These are phyloP conservation scores for Pantherophis guttatus DNA, from an alignment of 2,113 vertebrate species.

Conservation along the genomic window DNA sequence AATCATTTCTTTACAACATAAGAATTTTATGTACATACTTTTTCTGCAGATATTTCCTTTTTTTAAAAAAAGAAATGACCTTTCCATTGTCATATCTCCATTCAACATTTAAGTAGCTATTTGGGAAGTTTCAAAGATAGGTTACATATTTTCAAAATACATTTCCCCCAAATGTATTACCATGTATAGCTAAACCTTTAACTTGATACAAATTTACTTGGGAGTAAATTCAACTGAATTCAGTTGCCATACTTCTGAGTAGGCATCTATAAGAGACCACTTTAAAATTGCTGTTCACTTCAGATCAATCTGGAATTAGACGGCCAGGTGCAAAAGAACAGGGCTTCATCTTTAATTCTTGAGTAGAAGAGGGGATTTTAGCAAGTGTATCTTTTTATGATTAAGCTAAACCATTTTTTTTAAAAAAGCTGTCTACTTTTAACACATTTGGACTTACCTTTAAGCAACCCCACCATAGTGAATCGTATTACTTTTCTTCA, in stretches of 20 bases:
- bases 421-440: not conserved
- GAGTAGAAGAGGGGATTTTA: not conserved
- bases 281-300: not conserved
- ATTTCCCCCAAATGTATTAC: accelerated
- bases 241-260: not conserved
- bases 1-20: not conserved
- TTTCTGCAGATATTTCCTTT: not conserved
- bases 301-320: not conserved
- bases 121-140: not conserved
- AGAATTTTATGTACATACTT: not conserved
- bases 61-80: not conserved
- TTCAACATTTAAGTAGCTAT: not conserved
- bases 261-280: not conserved
- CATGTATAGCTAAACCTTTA: not conserved
- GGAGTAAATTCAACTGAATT: not conserved
- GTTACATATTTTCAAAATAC: not conserved
- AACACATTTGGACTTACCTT: not conserved
- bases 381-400: not conserved
- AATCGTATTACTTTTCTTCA: not conserved
- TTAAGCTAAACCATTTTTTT: not conserved
- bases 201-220: not conserved
- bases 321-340: not conserved
- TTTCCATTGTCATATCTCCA: not conserved
- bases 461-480: not conserved
- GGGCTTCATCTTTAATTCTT: not conserved